These are phyloP conservation scores for Thecocarcelia acutangulata DNA, from an alignment of 2,888 invertebrate species.

Conservation along the genomic window DNA sequence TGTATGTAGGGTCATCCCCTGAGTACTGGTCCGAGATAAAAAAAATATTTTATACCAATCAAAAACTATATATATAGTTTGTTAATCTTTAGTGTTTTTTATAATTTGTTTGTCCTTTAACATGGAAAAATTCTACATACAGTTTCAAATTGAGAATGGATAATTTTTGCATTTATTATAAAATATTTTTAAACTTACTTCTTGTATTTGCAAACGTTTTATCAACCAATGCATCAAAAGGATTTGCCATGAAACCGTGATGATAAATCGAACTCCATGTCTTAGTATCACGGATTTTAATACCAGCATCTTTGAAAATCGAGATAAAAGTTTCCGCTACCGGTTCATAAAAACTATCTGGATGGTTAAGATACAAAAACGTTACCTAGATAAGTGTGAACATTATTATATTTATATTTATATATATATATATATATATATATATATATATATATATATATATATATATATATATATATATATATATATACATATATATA, in stretches of 20 bases:
- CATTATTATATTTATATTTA: not conserved
- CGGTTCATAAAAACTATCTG: conserved; percentile 88
- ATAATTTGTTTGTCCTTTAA: no score
- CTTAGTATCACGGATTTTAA: conserved; percentile 85
- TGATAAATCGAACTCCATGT: conserved; percentile 89
- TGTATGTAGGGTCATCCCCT: no score
- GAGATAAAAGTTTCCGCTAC: conserved; percentile 90
- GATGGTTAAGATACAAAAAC: conserved; percentile 91
- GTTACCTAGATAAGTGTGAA: conserved; percentile 85
- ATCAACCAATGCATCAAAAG: conserved; percentile 90
- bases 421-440: not conserved
- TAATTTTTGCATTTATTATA: no score
- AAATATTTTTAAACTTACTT: conserved; percentile 84
- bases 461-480: not conserved
- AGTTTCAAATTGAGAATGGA: no score
- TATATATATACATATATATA: no score
- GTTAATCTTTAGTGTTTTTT: no score
- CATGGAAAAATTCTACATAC: not conserved
- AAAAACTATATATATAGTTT: no score
- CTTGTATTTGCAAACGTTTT: conserved; percentile 92
- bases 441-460: not conserved
- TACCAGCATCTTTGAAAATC: conserved; percentile 87
- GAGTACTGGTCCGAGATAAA: no score
- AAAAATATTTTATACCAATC: no score
- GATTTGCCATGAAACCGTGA: conserved; percentile 91